Percentiles rank a stretch among this genome's conserved stretches.
Evolutionary conservation across 2,888 invertebrate genomes (phyloP).

Genomic region (Dolichomitus sp.): DNA sequence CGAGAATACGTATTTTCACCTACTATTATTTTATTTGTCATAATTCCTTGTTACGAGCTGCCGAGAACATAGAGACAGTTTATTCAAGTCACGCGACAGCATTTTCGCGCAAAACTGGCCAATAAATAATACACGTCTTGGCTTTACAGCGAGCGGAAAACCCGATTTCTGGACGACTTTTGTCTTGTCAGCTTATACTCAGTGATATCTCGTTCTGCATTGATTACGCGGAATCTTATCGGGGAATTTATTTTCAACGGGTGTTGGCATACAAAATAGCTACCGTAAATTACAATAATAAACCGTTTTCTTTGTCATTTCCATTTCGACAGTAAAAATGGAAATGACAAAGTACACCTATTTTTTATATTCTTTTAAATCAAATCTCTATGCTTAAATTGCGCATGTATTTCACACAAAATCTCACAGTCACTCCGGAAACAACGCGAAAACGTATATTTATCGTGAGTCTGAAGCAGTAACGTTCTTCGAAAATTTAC

Average conservation of each 20-base stretch:
- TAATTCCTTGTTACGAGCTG: background rate
- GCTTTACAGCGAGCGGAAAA: background rate
- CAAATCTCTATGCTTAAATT: background rate
- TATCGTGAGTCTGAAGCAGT: background rate
- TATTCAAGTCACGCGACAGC: background rate
- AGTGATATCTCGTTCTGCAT: background rate
- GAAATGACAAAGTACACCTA: background rate
- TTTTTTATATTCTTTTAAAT: background rate
- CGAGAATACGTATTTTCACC: no score
- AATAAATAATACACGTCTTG: background rate
- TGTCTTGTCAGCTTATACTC: background rate
- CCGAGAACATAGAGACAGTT: background rate
- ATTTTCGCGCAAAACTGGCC: background rate
- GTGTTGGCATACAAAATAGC: background rate
- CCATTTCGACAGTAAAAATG: background rate
- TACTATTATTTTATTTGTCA: background rate
- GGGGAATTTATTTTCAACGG: background rate
- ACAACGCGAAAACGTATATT: conserved; percentile 2
- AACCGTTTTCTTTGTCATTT: conserved; percentile 1
- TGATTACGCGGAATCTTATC: conserved; percentile 24
- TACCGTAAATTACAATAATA: background rate
- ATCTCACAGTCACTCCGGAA: background rate
- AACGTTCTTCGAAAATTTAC: background rate
- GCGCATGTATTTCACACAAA: background rate
- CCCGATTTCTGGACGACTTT: background rate